Evolutionary conservation across 2,888 invertebrate genomes (phyloP), one percentile per base, ranked within the genome.

Genomic region (Atethmia centrago): DNA sequence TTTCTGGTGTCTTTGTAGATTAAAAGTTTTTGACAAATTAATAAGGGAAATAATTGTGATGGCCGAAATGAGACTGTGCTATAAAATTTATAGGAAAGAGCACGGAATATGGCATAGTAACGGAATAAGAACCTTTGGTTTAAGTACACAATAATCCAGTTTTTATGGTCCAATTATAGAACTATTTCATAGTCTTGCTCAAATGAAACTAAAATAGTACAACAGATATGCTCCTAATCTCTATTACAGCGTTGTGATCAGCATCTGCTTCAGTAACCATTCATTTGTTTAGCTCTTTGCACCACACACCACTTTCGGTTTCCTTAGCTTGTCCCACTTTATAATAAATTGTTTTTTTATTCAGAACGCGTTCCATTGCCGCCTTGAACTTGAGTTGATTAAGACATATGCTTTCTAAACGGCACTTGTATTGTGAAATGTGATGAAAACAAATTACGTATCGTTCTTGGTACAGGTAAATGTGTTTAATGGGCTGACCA

Each of bases 371-470:
- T 75, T 89, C 82, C 92, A 91, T 89, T 86, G 89, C 90, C 77
- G 92, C 94, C 94, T 94, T 95, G 95, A 94, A 93, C 94, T 95
- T 94, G 94, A 80, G 62, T 69, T 77, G 59, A 73, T 85, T 82
- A 45, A 66, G 49, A 72, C 76, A 68, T 59, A 64, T 74, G 67
- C 80, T 87, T 85, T 80, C 88, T 76, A 86, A 90, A 86, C 86
- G 65, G 77, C 77, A 82, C 83, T 88, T 91, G 92, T 90, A 88
- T 89, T 85, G 79, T 79, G 82, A 86, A 87, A 88, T 71, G 61
- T 71, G 45, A 76, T 53, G 80, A 84, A 83, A 80, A 73, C 61
- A 56, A 62, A 72, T 78, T 75, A 75, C 82, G 74, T 71, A 62
- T 67, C 42, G 28, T n/a, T 64, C 72, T 51, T 66, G 68, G 77